Evolutionary conservation across 2,113 vertebrate species (phyloP).

Genomic region (Paracanthobrama guichenoti): DNA sequence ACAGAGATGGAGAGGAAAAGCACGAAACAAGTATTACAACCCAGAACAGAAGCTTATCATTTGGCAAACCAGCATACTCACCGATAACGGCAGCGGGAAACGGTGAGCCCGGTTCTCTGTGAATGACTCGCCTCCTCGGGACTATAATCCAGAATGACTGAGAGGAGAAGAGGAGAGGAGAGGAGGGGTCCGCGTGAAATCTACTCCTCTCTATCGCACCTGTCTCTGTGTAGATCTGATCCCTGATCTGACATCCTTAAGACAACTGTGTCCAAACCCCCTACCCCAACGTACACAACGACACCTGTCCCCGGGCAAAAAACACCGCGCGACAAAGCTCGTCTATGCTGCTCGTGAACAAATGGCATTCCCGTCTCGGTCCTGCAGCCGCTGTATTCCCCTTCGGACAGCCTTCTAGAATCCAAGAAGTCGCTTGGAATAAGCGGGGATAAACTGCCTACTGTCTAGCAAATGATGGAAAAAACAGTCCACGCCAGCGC

Average conservation of each 20-base stretch:
- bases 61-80: constrained; percentile 66
- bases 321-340: constrained; percentile 66
- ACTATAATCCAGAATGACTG: constrained; percentile 63
- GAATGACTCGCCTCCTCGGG: constrained; percentile 52
- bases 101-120: constrained; percentile 51
- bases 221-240: constrained; percentile 73
- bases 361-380: constrained; percentile 71
- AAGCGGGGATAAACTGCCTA: constrained; percentile 51
- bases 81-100: constrained; percentile 60
- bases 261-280: constrained; percentile 72
- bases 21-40: constrained; percentile 5
- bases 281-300: constrained; percentile 54
- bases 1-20: background rate
- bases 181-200: constrained; percentile 63
- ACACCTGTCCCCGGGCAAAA: constrained; percentile 75
- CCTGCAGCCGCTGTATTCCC: constrained; percentile 60
- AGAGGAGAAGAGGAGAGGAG: constrained; percentile 47
- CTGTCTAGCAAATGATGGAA: constrained; percentile 51
- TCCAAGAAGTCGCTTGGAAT: constrained; percentile 62
- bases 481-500: constrained; percentile 46
- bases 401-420: constrained; percentile 63
- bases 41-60: constrained; percentile 43
- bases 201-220: constrained; percentile 76
- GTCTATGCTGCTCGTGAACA: constrained; percentile 73
- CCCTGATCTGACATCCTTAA: constrained; percentile 74